A percentile compares a stretch with the other conserved stretches of the same genome.
These are phyloP conservation scores for Actinia equina DNA, from an alignment of 64 coral and sea anemone genomes.

Conservation along the genomic window DNA sequence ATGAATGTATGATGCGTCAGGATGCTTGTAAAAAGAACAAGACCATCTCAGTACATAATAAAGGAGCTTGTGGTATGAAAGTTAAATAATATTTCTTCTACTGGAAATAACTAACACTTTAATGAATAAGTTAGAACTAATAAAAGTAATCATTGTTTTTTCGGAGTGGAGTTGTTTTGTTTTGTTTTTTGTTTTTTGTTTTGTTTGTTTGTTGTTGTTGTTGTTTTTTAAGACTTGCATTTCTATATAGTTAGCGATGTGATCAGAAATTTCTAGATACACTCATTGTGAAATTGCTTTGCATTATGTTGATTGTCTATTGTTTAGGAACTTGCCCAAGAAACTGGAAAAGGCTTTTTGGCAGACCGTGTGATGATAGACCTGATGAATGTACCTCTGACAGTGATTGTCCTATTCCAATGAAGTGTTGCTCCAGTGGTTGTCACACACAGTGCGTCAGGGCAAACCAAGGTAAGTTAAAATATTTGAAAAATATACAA, in stretches of 20 bases:
- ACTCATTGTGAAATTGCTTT: neutral
- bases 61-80: slow-evolving; percentile 22
- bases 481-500: too few relatives aligned
- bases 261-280: neutral
- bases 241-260: too few relatives aligned
- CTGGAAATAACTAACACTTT: too few relatives aligned
- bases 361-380: neutral
- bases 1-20: slow-evolving; percentile 27
- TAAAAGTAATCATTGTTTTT: too few relatives aligned
- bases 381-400: neutral
- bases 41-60: neutral
- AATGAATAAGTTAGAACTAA: too few relatives aligned
- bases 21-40: slow-evolving; percentile 19
- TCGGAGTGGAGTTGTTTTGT: too few relatives aligned
- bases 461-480: too few relatives aligned
- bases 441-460: neutral
- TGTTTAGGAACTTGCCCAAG: neutral
- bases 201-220: too few relatives aligned
- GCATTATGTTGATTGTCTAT: neutral
- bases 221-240: too few relatives aligned
- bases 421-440: neutral
- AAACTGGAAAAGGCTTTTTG: neutral
- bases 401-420: neutral
- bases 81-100: too few relatives aligned
- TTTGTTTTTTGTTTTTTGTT: too few relatives aligned